These are phyloP conservation scores for Linnaemya vulpina DNA, from an alignment of 2,888 invertebrate species.

Conservation along the genomic window DNA sequence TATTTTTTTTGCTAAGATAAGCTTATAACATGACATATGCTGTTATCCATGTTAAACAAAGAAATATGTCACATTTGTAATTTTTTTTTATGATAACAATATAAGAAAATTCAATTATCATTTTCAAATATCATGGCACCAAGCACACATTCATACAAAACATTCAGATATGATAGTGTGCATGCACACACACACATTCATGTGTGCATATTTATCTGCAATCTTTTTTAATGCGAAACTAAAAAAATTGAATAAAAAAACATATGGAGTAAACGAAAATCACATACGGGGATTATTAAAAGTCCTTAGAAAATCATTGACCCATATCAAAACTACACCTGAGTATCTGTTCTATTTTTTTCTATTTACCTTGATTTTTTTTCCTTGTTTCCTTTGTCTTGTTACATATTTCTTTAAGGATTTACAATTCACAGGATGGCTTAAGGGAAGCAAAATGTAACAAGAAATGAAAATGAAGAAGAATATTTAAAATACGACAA, in stretches of 20 bases:
- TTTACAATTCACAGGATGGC: conserved; percentile 51
- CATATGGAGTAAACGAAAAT: conserved; percentile 40
- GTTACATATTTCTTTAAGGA: conserved; percentile 34
- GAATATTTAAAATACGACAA: conserved; percentile 6
- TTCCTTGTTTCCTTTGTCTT: conserved; percentile 23
- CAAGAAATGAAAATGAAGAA: conserved; percentile 15
- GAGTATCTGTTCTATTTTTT: conserved; percentile 21
- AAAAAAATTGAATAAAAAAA: conserved; percentile 2
- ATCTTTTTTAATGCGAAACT: conserved; percentile 10
- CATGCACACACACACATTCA: no score
- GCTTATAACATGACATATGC: neutral
- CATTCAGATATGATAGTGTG: neutral
- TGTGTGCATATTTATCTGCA: neutral
- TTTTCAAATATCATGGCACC: conserved; percentile 13
- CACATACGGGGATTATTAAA: conserved; percentile 65
- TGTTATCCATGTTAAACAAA: neutral
- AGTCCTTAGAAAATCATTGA: conserved; percentile 69
- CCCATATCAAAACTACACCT: conserved; percentile 64
- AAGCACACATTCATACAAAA: neutral
- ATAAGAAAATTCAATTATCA: conserved; percentile 26
- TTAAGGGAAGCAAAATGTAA: conserved; percentile 50
- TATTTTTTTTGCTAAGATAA: no score
- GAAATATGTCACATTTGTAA: neutral
- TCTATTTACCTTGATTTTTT: conserved; percentile 25
- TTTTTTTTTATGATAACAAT: neutral